Percentiles rank a stretch among this genome's conserved stretches.
Conservation (phyloP, 2,113 vertebrate genomes). For the Cervus canadensis region DNA sequence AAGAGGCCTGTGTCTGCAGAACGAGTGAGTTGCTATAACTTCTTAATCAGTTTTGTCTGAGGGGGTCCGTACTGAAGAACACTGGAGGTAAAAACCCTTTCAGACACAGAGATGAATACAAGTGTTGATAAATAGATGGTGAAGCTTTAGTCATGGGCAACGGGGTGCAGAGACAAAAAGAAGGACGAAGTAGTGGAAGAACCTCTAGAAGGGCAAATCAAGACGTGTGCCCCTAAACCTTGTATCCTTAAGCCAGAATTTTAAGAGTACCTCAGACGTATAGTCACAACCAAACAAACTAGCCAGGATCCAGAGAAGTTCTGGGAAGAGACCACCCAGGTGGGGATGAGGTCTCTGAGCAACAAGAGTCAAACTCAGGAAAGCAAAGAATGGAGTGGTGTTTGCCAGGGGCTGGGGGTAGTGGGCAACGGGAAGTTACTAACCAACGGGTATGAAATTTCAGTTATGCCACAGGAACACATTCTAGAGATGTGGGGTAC, state of each 20-base stretch:
- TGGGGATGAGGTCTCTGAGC: not conserved
- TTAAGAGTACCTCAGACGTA: not conserved
- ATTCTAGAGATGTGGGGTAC: not conserved
- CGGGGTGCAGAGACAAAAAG: not conserved
- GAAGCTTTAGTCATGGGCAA: not conserved
- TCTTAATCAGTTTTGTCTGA: not conserved
- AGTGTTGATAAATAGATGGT: not conserved
- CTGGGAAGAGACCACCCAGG: rapidly evolving
- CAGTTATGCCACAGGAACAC: not conserved
- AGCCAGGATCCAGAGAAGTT: not conserved
- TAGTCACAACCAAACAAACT: not conserved
- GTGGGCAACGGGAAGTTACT: not conserved
- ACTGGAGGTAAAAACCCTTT: not conserved
- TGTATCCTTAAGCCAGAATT: not conserved
- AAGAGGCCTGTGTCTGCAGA: not conserved
- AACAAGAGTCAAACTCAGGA: not conserved
- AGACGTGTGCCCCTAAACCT: not conserved
- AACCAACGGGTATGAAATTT: not conserved
- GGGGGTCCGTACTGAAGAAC: not conserved
- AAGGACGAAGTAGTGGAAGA: not conserved
- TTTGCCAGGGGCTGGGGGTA: not conserved
- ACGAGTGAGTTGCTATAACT: not conserved
- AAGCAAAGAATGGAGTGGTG: not conserved
- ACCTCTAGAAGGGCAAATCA: not conserved
- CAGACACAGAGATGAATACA: not conserved